Base-by-base conservation (phyloP, 2,113 vertebrate genomes). In the human (Homo sapiens) region DNA sequence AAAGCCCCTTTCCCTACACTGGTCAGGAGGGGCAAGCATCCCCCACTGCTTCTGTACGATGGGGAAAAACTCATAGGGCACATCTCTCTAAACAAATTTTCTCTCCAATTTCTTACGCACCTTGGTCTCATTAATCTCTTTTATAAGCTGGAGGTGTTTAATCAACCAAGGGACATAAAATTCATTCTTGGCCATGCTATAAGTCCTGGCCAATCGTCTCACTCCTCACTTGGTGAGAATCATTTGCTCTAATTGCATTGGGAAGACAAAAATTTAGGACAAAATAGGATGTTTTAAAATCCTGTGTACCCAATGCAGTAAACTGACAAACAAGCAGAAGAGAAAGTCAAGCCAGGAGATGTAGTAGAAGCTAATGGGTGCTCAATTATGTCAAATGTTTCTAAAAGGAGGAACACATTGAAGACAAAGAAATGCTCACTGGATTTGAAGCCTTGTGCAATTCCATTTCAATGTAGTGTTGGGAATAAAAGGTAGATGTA, bases 51-150 rank as follows among this genome's bases (percentile, higher is more conserved):
- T 84, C 78, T 83, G 18, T 72, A 66, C 12, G 23, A 5, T 35
- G 35, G 20, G 7, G 73, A 57, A 50, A 93, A 89, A 89, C 25
- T 40, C 48, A 16, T 3, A 68, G 43, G 68, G 12, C 72, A 68
- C 25, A 45, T 83, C 76, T 94, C 55, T 84, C 76, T 83, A 55
- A 88, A 86, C 76, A n/a, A 70, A 43, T 78, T 93, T 86, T 92
- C 59, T 79, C 89, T 64, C 52, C 72, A 68, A 48, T 73, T 66
- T 80, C 32, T n/a, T 86, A 32, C 55, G 27, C 68, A 83, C n/a
- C 40, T 85, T 75, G 85, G n/a, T 73, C 38, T 90, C 61, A 72
- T 61, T 57, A 64, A 8, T 13, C 30, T 85, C 50, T 68, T 68
- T 59, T 43, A 68, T 55, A 59, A 66, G 13, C 35, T 14, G 64